Evolutionary conservation across 2,888 invertebrate genomes (phyloP).

Genomic region (Heliconius sara): DNA sequence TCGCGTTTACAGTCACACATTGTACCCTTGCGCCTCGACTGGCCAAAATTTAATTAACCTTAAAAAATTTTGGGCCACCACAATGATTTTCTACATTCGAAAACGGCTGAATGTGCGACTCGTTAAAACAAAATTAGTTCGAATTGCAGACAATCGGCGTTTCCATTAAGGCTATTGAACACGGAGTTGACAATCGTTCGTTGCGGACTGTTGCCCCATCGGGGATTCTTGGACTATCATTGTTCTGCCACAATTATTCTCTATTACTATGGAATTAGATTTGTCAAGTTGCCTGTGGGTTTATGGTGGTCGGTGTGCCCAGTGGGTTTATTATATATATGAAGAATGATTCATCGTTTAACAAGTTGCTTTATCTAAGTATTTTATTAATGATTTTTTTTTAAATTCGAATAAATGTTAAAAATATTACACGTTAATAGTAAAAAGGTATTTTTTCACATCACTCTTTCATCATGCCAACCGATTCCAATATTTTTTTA

Average conservation of each 20-base stretch:
- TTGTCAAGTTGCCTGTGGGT: not conserved
- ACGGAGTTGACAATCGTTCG: conserved; percentile 20
- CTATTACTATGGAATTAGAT: not conserved
- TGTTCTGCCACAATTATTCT: conserved; percentile 3
- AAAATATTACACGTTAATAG: no score
- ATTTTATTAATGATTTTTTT: no score
- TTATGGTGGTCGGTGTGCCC: no score
- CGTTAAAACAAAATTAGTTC: conserved; percentile 25
- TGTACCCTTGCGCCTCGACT: not conserved
- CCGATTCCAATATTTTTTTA: no score
- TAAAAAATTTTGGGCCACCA: not conserved
- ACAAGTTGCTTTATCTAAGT: no score
- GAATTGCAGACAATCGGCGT: conserved; percentile 20
- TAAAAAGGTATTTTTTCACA: no score
- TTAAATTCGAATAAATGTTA: no score
- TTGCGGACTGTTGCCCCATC: conserved; percentile 9
- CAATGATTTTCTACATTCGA: not conserved
- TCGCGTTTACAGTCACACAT: not conserved
- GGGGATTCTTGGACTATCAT: conserved; percentile 22
- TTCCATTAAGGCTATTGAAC: conserved; percentile 27
- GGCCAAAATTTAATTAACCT: not conserved
- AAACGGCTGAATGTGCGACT: conserved; percentile 20
- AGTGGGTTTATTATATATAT: no score
- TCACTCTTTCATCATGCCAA: no score
- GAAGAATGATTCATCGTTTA: no score